phyloP scores from a whole-genome alignment of 2,113 vertebrate genomes.

The Catagonus wagneri region DNA sequence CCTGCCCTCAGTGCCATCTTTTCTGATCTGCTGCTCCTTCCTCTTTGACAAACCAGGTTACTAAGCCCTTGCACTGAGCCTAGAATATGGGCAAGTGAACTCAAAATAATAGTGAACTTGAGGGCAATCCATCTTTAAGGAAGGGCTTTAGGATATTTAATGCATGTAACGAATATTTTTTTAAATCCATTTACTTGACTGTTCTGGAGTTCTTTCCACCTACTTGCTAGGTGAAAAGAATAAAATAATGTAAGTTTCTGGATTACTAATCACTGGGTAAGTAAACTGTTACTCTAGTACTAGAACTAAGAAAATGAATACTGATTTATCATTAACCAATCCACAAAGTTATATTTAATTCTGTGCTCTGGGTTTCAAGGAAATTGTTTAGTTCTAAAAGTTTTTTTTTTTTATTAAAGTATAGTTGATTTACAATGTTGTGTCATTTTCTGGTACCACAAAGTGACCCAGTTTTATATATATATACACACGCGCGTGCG shows the following conservation, averaged over 20 bases:
- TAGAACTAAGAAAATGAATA: conserved; percentile 24
- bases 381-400: background rate
- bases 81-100: conserved; percentile 2
- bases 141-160: background rate
- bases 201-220: background rate
- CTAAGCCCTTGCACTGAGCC: background rate
- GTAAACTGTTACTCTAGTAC: background rate
- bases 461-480: no score
- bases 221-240: background rate
- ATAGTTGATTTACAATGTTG: no score
- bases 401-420: no score
- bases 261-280: conserved; percentile 4
- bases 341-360: background rate
- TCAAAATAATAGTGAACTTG: conserved; percentile 1
- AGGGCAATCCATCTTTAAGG: background rate
- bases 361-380: conserved; percentile 1
- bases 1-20: background rate
- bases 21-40: background rate
- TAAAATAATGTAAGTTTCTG: background rate
- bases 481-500: no score
- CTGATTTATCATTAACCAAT: background rate
- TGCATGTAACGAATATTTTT: background rate
- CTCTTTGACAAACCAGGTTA: background rate
- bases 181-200: background rate
- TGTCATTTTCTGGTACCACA: no score